Percentiles rank a stretch among this genome's conserved stretches.
Conservation (phyloP, 2,797 vertebrate genomes). For the Epinephelus malabaricus region DNA sequence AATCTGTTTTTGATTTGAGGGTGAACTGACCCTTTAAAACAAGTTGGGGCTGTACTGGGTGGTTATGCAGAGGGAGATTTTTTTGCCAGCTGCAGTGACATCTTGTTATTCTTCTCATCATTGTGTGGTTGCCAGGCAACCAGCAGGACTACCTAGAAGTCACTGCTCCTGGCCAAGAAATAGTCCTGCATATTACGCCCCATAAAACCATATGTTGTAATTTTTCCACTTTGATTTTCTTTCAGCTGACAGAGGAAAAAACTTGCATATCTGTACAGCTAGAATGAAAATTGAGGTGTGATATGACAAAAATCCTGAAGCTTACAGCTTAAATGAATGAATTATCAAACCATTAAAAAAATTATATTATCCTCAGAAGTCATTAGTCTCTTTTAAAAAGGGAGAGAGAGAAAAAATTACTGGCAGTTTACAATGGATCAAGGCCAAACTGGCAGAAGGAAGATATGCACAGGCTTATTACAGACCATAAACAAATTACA, state of each 20-base stretch:
- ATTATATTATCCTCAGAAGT: constrained; percentile 57
- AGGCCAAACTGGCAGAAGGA: constrained; percentile 75
- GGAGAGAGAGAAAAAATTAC: constrained; percentile 40
- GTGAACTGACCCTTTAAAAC: background rate
- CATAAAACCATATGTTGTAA: background rate
- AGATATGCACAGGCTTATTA: constrained; percentile 76
- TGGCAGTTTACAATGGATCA: constrained; percentile 65
- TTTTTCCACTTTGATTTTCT: background rate
- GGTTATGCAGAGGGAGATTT: background rate
- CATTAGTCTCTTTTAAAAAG: constrained; percentile 63
- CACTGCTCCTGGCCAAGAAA: background rate
- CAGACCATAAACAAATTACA: constrained; percentile 80
- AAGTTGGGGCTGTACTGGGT: background rate
- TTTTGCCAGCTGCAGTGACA: background rate
- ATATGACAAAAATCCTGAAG: constrained; percentile 33
- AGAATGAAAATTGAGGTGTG: constrained; percentile 8
- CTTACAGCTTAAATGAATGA: constrained; percentile 34
- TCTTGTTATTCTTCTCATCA: constrained; percentile 1
- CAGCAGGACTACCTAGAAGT: background rate
- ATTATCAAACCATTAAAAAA: constrained; percentile 47
- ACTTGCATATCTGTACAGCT: background rate
- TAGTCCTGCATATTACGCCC: background rate
- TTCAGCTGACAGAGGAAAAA: background rate
- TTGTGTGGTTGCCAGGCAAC: background rate
- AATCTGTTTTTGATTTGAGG: no score